phyloP scores from a whole-genome alignment of 2,797 vertebrate species.

The Hypotaenidia philippensis region DNA sequence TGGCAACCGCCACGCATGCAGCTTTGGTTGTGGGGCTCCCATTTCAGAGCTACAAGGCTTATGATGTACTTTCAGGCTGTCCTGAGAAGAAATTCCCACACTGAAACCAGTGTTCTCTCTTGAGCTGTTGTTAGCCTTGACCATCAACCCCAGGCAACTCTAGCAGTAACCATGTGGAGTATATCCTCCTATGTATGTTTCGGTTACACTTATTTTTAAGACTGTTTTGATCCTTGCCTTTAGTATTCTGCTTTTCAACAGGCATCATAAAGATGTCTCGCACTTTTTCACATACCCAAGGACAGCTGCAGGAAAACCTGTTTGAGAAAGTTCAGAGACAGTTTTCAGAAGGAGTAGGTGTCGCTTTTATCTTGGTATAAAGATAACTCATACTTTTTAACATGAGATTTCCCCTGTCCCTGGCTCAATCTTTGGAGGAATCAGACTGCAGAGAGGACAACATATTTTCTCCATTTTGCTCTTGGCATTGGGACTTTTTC shows the following conservation, averaged over 20 bases:
- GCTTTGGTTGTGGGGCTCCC: not conserved
- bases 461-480: not conserved
- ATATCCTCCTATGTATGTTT: not conserved
- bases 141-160: not conserved
- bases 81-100: not conserved
- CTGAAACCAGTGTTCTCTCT: not conserved
- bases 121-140: not conserved
- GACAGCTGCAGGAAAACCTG: not conserved
- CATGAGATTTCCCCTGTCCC: not conserved
- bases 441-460: not conserved
- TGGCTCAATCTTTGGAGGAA: not conserved
- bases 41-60: not conserved
- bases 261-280: not conserved
- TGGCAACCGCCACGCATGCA: rapidly evolving
- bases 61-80: not conserved
- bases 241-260: not conserved
- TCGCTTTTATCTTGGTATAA: not conserved
- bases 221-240: not conserved
- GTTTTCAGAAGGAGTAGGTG: not conserved
- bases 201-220: not conserved
- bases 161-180: not conserved
- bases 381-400: not conserved
- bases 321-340: not conserved
- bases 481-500: not conserved
- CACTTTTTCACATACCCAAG: not conserved